Conservation (phyloP, 2,888 invertebrate species). For the Plusia festucae region DNA sequence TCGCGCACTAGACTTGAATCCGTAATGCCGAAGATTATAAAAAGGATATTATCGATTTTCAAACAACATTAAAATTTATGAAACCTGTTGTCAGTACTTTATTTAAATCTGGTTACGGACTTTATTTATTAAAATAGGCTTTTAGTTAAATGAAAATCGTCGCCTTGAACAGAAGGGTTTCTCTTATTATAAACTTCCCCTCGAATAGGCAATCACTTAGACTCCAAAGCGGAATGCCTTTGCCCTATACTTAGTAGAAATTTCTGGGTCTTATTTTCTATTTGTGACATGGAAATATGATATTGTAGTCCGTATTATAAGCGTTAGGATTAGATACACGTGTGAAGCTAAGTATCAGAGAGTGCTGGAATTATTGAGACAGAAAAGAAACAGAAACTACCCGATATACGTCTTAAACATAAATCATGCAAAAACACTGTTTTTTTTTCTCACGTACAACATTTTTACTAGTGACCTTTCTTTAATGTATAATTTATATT, state of each 20-base stretch:
- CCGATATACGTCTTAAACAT: too few relatives aligned
- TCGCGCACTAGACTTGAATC: slow-evolving; percentile 45
- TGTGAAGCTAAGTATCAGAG: too few relatives aligned
- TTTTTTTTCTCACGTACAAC: too few relatives aligned
- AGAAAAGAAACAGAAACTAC: too few relatives aligned
- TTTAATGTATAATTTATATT: too few relatives aligned
- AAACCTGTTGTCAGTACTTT: neutral
- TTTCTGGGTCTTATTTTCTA: neutral
- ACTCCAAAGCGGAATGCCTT: neutral
- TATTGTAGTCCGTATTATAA: neutral
- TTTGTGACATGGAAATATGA: neutral
- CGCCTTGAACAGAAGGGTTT: neutral
- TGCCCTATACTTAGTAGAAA: neutral
- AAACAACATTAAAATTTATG: slow-evolving; percentile 5
- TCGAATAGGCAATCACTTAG: slow-evolving; percentile 2
- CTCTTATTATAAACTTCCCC: slow-evolving; percentile 1
- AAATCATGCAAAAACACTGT: too few relatives aligned
- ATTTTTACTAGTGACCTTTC: too few relatives aligned
- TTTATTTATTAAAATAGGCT: neutral
- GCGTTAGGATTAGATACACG: neutral
- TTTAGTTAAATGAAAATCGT: slow-evolving; percentile 2
- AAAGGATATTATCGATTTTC: slow-evolving; percentile 42
- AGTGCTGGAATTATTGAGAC: too few relatives aligned
- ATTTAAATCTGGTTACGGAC: neutral
- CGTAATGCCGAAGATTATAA: slow-evolving; percentile 46